Evolutionary conservation across 2,888 invertebrate genomes (phyloP), one percentile per base, ranked within the genome.

Genomic region (Drosophila mimetica): DNA sequence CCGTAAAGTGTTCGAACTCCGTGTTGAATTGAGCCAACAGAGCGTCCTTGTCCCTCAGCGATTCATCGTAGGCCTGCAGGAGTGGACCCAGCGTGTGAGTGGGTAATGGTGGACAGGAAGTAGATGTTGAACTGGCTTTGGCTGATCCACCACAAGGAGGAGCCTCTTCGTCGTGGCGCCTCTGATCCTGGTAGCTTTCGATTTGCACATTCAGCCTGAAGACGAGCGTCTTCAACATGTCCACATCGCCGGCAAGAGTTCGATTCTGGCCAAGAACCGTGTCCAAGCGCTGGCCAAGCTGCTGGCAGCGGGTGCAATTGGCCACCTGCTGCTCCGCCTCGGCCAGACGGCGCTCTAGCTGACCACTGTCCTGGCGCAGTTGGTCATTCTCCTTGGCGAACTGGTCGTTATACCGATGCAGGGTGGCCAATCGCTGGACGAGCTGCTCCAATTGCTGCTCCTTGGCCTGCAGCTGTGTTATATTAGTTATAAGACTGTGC

Each of bases 51-150:
- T 97, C 96, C 77, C 93, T 93, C 0, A 96, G 90, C 71, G 95
- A 95, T 86, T 96, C 96, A 90, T 96, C 95, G 83, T 96, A 97
- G 0, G 96, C 95, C 86, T 95, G 94, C 72, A 96, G 92, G 4
- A 97, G 92, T 0, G 96, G 96, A 0, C 93, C 93, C 91, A 93
- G 44, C 69, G 92, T 90, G 54, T 90, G 85, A 32, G 87, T 85
- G 20, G 84, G 88, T 5, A 91, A 70, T 0, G 77, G 18, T 51
- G 58, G 70, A 67, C 55, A 54, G 22, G 39, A 9, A 28, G 16
- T n/a, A 8, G 22, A 8, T 46, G 7, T 4, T 2, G 44, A 28
- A 7, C 2, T 36, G 14, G 13, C 20, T n/a, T 42, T 36, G 1
- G 18, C 32, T 4, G 58, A 14, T 11, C 32, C 61, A 4, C 51